These are phyloP conservation scores for Ctenoplectra terminalis DNA, from an alignment of 1,140 invertebrate genomes.

Conservation along the genomic window DNA sequence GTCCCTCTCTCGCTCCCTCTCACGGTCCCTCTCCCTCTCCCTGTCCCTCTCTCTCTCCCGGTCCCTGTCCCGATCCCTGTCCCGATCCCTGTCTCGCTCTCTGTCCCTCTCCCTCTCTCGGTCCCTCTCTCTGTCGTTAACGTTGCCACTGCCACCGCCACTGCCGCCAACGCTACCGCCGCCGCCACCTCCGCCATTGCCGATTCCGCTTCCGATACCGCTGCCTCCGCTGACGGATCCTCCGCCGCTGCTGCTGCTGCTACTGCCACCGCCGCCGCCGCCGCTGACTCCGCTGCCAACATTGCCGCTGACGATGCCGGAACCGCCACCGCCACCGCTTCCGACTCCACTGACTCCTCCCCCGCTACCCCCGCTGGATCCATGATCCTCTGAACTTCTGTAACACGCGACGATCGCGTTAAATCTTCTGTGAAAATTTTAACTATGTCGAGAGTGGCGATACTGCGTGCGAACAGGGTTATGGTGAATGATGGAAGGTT, in stretches of 20 bases:
- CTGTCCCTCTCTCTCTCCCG: slow-evolving; percentile 11
- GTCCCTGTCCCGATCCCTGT: slow-evolving; percentile 59
- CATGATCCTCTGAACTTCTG: slow-evolving; percentile 80
- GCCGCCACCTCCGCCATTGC: slow-evolving; percentile 11
- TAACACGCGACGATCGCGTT: slow-evolving; percentile 52
- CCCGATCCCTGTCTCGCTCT: slow-evolving; percentile 45
- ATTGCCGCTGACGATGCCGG: slow-evolving; percentile 18
- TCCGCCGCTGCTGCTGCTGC: neutral
- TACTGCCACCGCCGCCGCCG: neutral
- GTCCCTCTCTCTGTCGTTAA: slow-evolving; percentile 54
- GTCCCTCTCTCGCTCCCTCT: slow-evolving; percentile 40
- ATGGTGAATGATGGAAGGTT: too few species aligned
- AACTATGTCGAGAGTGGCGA: too few species aligned
- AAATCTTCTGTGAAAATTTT: too few species aligned
- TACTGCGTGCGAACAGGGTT: too few species aligned
- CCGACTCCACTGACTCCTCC: slow-evolving; percentile 44
- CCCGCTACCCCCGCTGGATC: slow-evolving; percentile 69
- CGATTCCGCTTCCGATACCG: neutral
- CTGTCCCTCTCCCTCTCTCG: slow-evolving; percentile 40
- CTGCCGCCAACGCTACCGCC: slow-evolving; percentile 28
- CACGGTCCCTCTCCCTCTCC: slow-evolving; percentile 45
- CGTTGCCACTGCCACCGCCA: slow-evolving; percentile 33
- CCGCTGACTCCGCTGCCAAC: slow-evolving; percentile 62
- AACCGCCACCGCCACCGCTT: slow-evolving; percentile 1
- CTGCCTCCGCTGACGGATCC: slow-evolving; percentile 36